phyloP scores from a whole-genome alignment of 2,888 invertebrate species.

The Sinopyrophorus schimmeli region DNA sequence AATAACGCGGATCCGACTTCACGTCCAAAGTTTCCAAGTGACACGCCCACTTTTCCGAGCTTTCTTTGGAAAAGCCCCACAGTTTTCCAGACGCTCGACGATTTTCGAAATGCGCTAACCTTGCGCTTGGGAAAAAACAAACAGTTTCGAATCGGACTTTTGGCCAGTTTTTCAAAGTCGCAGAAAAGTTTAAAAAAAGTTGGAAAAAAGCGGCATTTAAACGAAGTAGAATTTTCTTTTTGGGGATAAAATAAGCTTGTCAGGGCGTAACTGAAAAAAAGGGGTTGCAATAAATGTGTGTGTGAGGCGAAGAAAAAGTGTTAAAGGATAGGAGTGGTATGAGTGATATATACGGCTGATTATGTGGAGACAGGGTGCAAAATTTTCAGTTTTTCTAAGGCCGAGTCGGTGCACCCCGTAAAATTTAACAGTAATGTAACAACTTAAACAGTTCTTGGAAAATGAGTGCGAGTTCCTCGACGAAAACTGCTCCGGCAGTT shows the following conservation, averaged over 20 bases:
- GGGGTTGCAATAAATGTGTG: neutral
- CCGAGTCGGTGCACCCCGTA: slow-evolving; percentile 5
- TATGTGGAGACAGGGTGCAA: slow-evolving; percentile 25
- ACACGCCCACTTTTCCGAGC: slow-evolving; percentile 30
- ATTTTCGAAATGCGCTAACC: too few species aligned
- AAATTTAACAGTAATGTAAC: slow-evolving; percentile 18
- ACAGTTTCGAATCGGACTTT: too few species aligned
- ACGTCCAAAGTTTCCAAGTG: slow-evolving; percentile 20
- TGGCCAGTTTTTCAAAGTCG: slow-evolving; percentile 5
- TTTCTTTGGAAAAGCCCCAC: slow-evolving; percentile 19
- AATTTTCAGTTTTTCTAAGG: slow-evolving; percentile 21
- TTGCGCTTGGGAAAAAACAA: too few species aligned
- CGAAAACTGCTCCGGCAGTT: slow-evolving; percentile 18
- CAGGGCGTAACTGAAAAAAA: neutral
- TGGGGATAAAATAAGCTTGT: neutral
- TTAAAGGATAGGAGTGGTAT: slow-evolving; percentile 30
- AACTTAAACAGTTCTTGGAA: slow-evolving; percentile 12
- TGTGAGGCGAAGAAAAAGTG: slow-evolving; percentile 11
- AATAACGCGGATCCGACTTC: slow-evolving; percentile 28
- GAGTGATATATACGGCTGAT: slow-evolving; percentile 29
- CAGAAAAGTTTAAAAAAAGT: neutral
- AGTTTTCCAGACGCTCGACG: slow-evolving; percentile 9
- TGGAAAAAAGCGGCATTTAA: neutral
- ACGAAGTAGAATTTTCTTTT: neutral
- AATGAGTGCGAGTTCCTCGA: slow-evolving; percentile 22